Evolutionary conservation across 2,888 invertebrate species (phyloP).

Genomic region (Acrocera orbiculus): DNA sequence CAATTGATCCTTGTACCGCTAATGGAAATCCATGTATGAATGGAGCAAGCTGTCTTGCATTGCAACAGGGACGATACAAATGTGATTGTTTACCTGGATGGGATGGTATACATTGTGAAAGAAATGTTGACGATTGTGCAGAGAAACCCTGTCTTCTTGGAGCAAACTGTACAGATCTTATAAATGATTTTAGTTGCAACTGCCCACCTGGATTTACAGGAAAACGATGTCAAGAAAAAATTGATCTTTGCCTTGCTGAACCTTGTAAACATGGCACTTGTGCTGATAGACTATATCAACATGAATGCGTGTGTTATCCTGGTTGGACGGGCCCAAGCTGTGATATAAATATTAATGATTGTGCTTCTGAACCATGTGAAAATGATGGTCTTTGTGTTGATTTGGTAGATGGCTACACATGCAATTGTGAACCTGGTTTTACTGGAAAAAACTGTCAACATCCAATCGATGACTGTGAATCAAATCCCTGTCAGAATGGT

Average conservation of each 20-base stretch:
- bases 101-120: slow-evolving; percentile 90
- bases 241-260: slow-evolving; percentile 73
- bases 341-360: slow-evolving; percentile 84
- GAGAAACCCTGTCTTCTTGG: slow-evolving; percentile 81
- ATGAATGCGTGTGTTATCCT: slow-evolving; percentile 77
- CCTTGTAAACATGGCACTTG: slow-evolving; percentile 92
- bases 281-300: slow-evolving; percentile 69
- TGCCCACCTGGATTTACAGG: slow-evolving; percentile 93
- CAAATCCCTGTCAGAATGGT: slow-evolving; percentile 81
- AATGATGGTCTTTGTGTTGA: slow-evolving; percentile 89
- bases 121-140: slow-evolving; percentile 84
- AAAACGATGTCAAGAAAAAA: slow-evolving; percentile 87
- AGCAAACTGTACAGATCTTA: slow-evolving; percentile 82
- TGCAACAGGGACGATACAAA: slow-evolving; percentile 81
- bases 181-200: slow-evolving; percentile 83
- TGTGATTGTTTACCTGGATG: slow-evolving; percentile 94
- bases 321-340: slow-evolving; percentile 82
- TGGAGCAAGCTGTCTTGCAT: slow-evolving; percentile 72
- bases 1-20: slow-evolving; percentile 78
- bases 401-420: slow-evolving; percentile 62
- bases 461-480: slow-evolving; percentile 78
- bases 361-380: slow-evolving; percentile 70
- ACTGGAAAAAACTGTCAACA: slow-evolving; percentile 89
- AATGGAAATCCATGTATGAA: slow-evolving; percentile 84
- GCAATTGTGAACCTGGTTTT: slow-evolving; percentile 84